A percentile compares a stretch with the other conserved stretches of the same genome.
Evolutionary conservation across 1,140 invertebrate species (phyloP).

Genomic region (Ridgeia piscesae): DNA sequence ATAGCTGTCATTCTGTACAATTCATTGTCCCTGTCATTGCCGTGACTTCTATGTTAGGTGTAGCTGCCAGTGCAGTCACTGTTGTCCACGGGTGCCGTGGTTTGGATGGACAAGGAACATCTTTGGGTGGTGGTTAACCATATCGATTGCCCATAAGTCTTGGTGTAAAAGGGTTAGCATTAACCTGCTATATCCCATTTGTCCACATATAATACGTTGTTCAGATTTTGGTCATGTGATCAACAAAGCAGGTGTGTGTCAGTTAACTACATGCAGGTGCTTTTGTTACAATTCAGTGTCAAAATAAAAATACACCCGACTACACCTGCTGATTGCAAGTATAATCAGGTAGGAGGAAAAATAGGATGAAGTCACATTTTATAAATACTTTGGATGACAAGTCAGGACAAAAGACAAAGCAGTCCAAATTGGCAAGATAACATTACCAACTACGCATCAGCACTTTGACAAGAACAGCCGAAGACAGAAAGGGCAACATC

Average conservation of each 20-base stretch:
- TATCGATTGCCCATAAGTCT: not conserved
- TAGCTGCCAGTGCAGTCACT: not conserved
- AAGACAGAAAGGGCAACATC: not conserved
- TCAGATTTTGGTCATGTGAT: not conserved
- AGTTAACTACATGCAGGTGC: too few species aligned
- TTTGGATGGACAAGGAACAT: not conserved
- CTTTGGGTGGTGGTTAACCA: not conserved
- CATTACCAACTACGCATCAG: not conserved
- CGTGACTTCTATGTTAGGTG: not conserved
- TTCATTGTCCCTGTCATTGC: not conserved
- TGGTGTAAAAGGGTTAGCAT: not conserved
- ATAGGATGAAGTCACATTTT: not conserved
- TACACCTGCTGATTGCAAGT: not conserved
- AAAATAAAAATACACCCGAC: not conserved
- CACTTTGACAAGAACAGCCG: not conserved
- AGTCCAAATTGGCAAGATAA: not conserved
- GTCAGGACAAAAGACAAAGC: not conserved
- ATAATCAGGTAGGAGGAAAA: not conserved
- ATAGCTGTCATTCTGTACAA: not conserved
- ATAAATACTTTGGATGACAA: not conserved
- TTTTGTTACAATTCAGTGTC: not conserved
- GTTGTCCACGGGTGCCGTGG: not conserved
- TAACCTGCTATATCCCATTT: not conserved
- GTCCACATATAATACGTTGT: not conserved
- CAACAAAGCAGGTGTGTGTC: not conserved